Percentiles rank a stretch among this genome's conserved stretches.
Conservation (phyloP, 1,140 invertebrate genomes). For the Tetragonula clypearis region DNA sequence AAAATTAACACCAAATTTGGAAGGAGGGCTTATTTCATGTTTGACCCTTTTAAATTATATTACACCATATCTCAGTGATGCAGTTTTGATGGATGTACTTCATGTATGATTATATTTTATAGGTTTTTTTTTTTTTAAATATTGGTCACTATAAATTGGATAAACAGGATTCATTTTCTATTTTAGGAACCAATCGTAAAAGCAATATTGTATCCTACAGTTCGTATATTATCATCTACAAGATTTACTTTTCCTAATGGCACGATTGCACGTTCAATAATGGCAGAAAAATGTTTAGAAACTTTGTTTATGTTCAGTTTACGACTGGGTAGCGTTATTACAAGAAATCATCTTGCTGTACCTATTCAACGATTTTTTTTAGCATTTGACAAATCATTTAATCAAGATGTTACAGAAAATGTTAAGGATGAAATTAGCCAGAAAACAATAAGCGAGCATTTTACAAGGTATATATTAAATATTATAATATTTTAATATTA, state of each 20-base stretch:
- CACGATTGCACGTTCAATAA: conserved; percentile 85
- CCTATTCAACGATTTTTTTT: conserved; percentile 88
- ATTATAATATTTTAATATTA: not conserved
- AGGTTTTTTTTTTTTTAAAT: not conserved
- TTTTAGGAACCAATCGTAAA: conserved; percentile 87
- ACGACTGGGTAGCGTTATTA: conserved; percentile 92
- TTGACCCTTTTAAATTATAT: conserved; percentile 91
- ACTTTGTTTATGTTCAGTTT: conserved; percentile 90
- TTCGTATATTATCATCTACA: conserved; percentile 88
- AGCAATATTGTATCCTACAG: conserved; percentile 89
- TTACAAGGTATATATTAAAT: conserved; percentile 29
- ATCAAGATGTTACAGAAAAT: conserved; percentile 23
- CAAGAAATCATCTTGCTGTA: conserved; percentile 88
- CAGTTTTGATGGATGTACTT: conserved; percentile 92
- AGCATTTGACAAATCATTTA: conserved; percentile 90
- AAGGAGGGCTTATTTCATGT: conserved; percentile 94
- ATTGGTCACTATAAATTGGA: not conserved
- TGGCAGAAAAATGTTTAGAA: conserved; percentile 91
- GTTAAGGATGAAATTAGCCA: conserved; percentile 36
- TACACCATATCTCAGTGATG: conserved; percentile 91
- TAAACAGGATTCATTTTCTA: conserved; percentile 29
- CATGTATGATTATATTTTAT: conserved; percentile 82
- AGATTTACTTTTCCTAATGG: conserved; percentile 91
- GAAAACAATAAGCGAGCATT: conserved; percentile 29
- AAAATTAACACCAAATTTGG: conserved; percentile 90